phyloP scores from a whole-genome alignment of 92 coral and sea anemone genomes.

The Diadumene lineata region DNA sequence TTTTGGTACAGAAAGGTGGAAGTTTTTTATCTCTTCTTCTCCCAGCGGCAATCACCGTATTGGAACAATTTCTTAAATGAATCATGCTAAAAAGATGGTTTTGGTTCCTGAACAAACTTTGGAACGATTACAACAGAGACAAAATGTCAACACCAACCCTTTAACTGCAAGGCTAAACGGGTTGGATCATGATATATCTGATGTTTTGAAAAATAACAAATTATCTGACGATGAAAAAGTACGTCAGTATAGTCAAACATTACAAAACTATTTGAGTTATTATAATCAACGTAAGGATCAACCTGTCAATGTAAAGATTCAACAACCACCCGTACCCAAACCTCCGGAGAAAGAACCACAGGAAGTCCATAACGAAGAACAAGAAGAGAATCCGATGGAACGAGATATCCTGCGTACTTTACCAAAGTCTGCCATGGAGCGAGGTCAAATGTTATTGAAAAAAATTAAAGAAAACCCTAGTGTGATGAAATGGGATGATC shows the following conservation, averaged over 20 bases:
- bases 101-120: conserved; percentile 30
- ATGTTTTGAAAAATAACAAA: conserved; percentile 17
- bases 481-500: conserved; percentile 39
- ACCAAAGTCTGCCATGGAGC: conserved; percentile 23
- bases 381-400: conserved; percentile 3
- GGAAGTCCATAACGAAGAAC: neutral
- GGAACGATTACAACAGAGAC: conserved; percentile 26
- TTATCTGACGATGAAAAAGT: conserved; percentile 37
- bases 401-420: conserved; percentile 21
- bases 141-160: conserved; percentile 8
- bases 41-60: conserved; percentile 9
- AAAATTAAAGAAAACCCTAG: conserved; percentile 31
- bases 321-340: neutral
- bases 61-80: conserved; percentile 15
- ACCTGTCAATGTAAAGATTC: conserved; percentile 28
- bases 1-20: conserved; percentile 12
- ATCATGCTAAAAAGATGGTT: conserved; percentile 22
- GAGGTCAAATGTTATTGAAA: conserved; percentile 24
- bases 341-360: neutral
- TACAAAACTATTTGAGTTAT: conserved; percentile 38
- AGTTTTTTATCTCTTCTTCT: conserved; percentile 9
- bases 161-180: conserved; percentile 10
- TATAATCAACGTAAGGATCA: conserved; percentile 38
- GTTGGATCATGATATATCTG: conserved; percentile 15
- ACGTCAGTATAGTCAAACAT: conserved; percentile 18